A percentile compares a stretch with the other conserved stretches of the same genome.
Evolutionary conservation across 1,140 invertebrate species (phyloP).

Genomic region (Frieseomelitta varia): DNA sequence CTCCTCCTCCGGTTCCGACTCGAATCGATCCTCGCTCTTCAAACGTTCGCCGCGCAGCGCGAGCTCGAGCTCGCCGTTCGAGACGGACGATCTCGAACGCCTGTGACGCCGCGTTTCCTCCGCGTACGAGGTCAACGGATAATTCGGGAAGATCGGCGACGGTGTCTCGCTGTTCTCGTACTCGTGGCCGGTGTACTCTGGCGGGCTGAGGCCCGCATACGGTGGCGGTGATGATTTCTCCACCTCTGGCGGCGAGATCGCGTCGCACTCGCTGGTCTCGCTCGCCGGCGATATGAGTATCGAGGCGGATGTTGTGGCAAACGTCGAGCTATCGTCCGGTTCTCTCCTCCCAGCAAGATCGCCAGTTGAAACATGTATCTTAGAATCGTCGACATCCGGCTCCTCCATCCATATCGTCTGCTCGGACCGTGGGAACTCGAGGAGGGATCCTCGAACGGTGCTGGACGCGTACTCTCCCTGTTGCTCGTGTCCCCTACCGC

Average conservation of each 20-base stretch:
- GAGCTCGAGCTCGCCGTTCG: slow-evolving; percentile 6
- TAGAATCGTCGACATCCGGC: not conserved
- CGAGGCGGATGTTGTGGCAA: slow-evolving; percentile 13
- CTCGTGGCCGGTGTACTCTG: slow-evolving; percentile 43
- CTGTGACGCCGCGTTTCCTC: slow-evolving; percentile 18
- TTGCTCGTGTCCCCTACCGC: slow-evolving; percentile 16
- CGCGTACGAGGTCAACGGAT: slow-evolving; percentile 42
- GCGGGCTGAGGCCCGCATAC: slow-evolving; percentile 56
- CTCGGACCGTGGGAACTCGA: not conserved
- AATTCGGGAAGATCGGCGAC: slow-evolving; percentile 64
- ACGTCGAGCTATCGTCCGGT: not conserved
- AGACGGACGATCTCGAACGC: not conserved
- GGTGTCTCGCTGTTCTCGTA: slow-evolving; percentile 51
- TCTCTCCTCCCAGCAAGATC: not conserved
- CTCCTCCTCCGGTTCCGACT: not conserved
- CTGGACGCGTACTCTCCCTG: not conserved
- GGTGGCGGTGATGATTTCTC: slow-evolving; percentile 53
- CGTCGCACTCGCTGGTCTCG: not conserved
- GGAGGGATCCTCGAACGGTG: not conserved
- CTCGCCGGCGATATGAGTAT: slow-evolving; percentile 8
- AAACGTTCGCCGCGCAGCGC: not conserved
- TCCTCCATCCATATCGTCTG: slow-evolving; percentile 22
- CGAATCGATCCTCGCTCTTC: not conserved
- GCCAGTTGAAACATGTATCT: not conserved
- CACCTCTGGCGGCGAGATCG: not conserved